Base-by-base conservation (phyloP, 2,888 invertebrate genomes). In the Cryptocheilus praepositus region DNA sequence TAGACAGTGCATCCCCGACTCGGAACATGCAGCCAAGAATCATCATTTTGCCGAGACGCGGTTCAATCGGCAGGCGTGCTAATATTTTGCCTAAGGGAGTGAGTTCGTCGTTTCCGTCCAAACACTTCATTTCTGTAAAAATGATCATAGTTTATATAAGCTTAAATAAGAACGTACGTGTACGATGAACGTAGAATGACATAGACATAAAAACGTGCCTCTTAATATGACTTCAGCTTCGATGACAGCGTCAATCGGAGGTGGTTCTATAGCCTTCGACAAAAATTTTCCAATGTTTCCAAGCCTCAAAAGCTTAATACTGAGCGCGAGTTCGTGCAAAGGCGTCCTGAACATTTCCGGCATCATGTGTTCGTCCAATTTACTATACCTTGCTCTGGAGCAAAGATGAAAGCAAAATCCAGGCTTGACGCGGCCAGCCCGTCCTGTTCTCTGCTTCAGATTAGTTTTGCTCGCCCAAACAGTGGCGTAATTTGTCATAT, bases 311-410 rank as follows among this genome's bases (percentile, higher is more conserved):
- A 99, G 90, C 86, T 98, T 97, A 64, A 97, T 96, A 49, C 96
- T 95, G 61, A 99, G 91, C 0, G 98, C 96, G 63, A 99, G 90
- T 87, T 99, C 98, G 85, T 99, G 98, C 16, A 99, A 90, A 0
- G 99, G 99, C 0, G 98, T 98, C 61, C 99, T 92, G 90, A 99
- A 97, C 93, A 99, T 99, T 91, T 99, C 99, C 0, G 99, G 98
- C 0, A 97, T 97, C 87, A 95, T 93, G 83, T 98, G 97, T 81
- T 98, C 95, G 2, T 96, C 96, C 57, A 96, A 90, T 62, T 91
- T 92, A 0, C 92, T 91, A 87, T 89, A 95, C 18, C 96, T 91
- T 0, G 95, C 94, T 76, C 90, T 90, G 0, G 95, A 96, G 82
- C 98, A 98, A 18, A 99, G 90, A 77, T 98, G 97, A 89, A 97